These are phyloP conservation scores for Podocnemis expansa DNA, from an alignment of 2,113 vertebrate species.

Conservation along the genomic window DNA sequence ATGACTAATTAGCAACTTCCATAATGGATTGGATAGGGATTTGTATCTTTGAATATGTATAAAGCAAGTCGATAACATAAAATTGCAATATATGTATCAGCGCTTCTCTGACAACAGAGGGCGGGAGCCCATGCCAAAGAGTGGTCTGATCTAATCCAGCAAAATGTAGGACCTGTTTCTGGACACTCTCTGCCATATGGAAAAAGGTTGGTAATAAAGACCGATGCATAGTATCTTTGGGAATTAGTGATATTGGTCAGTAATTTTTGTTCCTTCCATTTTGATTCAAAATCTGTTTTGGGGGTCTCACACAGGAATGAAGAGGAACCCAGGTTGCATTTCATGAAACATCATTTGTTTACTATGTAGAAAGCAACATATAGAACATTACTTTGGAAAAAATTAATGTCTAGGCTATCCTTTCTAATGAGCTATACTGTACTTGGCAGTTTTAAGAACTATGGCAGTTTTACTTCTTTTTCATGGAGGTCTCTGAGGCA, in stretches of 20 bases:
- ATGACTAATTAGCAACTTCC: background rate
- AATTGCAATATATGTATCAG: background rate
- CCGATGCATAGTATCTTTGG: background rate
- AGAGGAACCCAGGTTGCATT: background rate
- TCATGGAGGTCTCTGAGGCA: background rate
- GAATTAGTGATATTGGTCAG: background rate
- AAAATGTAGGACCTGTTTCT: background rate
- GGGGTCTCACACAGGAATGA: background rate
- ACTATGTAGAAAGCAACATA: background rate
- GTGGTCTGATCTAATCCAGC: background rate
- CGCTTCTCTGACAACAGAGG: background rate
- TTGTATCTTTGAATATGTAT: background rate
- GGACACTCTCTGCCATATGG: background rate
- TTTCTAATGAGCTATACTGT: background rate
- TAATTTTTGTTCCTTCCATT: background rate
- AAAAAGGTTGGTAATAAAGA: background rate
- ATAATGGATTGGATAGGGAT: background rate
- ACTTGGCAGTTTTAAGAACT: background rate
- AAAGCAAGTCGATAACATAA: background rate
- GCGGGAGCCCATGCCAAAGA: background rate
- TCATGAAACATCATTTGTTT: background rate
- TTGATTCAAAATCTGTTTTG: background rate
- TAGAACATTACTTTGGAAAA: background rate
- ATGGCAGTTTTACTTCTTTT: background rate
- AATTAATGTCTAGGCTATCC: background rate